Conservation (phyloP, 2,797 vertebrate species). For the Pseudomugil gertrudae region DNA sequence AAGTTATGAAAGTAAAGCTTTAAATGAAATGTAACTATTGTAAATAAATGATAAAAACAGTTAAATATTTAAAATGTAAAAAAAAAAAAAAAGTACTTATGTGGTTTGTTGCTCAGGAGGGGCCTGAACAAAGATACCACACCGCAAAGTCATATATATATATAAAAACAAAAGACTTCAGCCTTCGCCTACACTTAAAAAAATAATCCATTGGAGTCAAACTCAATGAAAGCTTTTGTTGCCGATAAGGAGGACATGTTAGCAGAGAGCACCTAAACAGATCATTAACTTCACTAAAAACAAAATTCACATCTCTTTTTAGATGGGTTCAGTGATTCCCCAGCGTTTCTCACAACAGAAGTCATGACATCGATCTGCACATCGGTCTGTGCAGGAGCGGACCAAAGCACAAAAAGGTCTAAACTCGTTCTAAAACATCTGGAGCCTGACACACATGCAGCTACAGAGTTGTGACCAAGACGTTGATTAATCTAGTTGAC, state of each 20-base stretch:
- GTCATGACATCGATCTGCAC: neutral
- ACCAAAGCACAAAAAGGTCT: conserved; percentile 17
- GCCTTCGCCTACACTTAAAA: conserved; percentile 22
- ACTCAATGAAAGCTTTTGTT: neutral
- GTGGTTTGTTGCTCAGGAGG: conserved; percentile 68
- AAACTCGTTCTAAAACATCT: neutral
- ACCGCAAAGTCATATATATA: conserved; percentile 33
- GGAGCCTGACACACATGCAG: neutral
- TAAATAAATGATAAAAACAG: conserved; percentile 36
- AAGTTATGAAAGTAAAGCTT: conserved; percentile 69
- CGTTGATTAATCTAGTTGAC: conserved; percentile 49
- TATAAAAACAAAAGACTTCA: conserved; percentile 18
- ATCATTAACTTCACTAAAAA: conserved; percentile 3
- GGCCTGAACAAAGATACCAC: conserved; percentile 47
- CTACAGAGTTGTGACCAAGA: conserved; percentile 2
- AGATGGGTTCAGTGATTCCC: neutral
- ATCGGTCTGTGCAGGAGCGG: conserved; percentile 20
- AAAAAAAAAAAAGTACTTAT: conserved; percentile 55
- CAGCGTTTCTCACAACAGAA: neutral
- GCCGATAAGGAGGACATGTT: conserved; percentile 16
- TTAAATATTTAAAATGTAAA: conserved; percentile 48
- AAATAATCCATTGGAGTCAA: neutral
- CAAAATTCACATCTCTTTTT: conserved; percentile 13
- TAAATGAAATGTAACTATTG: conserved; percentile 28
- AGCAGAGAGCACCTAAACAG: conserved; percentile 39